Conservation (phyloP, 2,113 vertebrate species). For the Cyprinodon variegatus region DNA sequence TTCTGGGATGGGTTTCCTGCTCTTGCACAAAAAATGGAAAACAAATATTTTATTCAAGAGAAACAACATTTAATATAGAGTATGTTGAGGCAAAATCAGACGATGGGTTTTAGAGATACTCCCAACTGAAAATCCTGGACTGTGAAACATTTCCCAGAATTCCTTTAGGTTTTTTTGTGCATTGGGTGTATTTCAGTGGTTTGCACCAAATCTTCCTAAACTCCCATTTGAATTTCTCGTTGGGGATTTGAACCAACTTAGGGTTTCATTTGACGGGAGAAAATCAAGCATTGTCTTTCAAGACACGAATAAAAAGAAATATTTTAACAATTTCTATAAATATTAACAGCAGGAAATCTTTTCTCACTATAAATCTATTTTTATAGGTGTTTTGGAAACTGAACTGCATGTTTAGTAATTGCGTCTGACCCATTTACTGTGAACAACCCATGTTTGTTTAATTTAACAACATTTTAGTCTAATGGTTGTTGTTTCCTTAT, state of each 20-base stretch:
- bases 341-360: slow-evolving; percentile 81
- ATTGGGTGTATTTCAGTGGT: slow-evolving; percentile 99
- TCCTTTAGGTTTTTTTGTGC: slow-evolving; percentile 93
- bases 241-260: slow-evolving; percentile 67
- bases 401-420: slow-evolving; percentile 83
- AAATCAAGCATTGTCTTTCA: slow-evolving; percentile 76
- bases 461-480: slow-evolving; percentile 43
- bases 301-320: slow-evolving; percentile 66
- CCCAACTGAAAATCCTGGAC: slow-evolving; percentile 79
- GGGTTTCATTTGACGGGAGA: slow-evolving; percentile 52
- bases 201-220: slow-evolving; percentile 85
- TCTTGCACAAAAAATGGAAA: slow-evolving; percentile 68
- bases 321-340: slow-evolving; percentile 85
- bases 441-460: slow-evolving; percentile 62
- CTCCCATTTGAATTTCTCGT: slow-evolving; percentile 74
- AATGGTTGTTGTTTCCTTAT: slow-evolving; percentile 60
- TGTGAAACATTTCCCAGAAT: slow-evolving; percentile 96
- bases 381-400: slow-evolving; percentile 86
- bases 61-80: slow-evolving; percentile 29
- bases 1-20: slow-evolving; percentile 92
- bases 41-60: slow-evolving; percentile 61
- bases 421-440: slow-evolving; percentile 66
- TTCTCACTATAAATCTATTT: slow-evolving; percentile 88
- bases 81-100: slow-evolving; percentile 62
- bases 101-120: slow-evolving; percentile 86